Evolutionary conservation across 2,113 vertebrate genomes (phyloP).

Genomic region (Corydoras sp.): DNA sequence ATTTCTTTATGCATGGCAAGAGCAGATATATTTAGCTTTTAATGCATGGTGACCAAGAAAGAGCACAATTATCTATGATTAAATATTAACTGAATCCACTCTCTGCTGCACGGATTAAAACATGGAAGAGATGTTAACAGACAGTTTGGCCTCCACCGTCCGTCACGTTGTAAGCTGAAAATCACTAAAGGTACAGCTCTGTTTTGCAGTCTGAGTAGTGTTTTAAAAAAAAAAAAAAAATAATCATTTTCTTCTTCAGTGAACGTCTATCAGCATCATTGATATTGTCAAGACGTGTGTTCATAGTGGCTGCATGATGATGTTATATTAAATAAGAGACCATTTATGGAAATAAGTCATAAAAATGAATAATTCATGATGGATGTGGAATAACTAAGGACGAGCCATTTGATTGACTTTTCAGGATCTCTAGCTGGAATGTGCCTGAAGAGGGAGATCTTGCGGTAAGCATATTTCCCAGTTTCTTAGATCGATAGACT

Average conservation of each 20-base stretch:
- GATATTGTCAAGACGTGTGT: neutral
- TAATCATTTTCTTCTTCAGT: neutral
- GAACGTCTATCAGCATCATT: neutral
- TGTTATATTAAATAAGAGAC: neutral
- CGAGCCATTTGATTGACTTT: slow-evolving; percentile 26
- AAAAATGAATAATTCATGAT: slow-evolving; percentile 16
- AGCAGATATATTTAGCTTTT: slow-evolving; percentile 23
- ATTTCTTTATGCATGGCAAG: neutral
- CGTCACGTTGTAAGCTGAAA: slow-evolving; percentile 5
- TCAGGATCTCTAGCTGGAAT: slow-evolving; percentile 91
- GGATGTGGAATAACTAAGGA: slow-evolving; percentile 11
- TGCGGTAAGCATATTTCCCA: slow-evolving; percentile 71
- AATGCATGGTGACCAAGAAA: slow-evolving; percentile 24
- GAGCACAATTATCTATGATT: slow-evolving; percentile 21
- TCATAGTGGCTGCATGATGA: neutral
- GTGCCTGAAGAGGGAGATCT: slow-evolving; percentile 85
- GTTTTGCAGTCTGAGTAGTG: neutral
- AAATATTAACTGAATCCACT: slow-evolving; percentile 20
- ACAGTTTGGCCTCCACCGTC: no score
- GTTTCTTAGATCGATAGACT: neutral
- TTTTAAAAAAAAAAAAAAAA: neutral
- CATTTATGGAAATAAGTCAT: slow-evolving; percentile 2
- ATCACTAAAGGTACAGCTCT: neutral
- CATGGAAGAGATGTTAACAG: slow-evolving; percentile 9
- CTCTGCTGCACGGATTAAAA: slow-evolving; percentile 28